Evolutionary conservation across 2,797 vertebrate species (phyloP).

Genomic region (Pangasius krempfi): DNA sequence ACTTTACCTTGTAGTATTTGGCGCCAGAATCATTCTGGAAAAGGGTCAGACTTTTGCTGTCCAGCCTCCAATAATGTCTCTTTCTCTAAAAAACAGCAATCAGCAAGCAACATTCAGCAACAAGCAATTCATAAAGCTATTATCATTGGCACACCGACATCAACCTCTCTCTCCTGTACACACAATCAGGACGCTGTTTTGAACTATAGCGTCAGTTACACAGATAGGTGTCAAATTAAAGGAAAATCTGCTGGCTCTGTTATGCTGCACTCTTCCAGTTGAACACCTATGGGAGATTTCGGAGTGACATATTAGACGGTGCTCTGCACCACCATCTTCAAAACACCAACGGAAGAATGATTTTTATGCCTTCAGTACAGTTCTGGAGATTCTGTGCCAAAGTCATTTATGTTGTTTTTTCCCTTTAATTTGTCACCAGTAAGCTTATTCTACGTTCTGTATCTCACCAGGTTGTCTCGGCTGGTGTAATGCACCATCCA

Average conservation of each 20-base stretch:
- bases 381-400: neutral
- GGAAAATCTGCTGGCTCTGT: neutral
- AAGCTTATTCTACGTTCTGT: constrained; percentile 9
- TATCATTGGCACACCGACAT: neutral
- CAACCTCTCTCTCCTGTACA: neutral
- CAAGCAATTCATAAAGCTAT: neutral
- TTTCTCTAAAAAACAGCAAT: constrained; percentile 69
- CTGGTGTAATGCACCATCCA: constrained; percentile 87
- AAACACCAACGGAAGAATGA: neutral
- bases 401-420: neutral
- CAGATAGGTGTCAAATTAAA: neutral
- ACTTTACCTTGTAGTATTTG: constrained; percentile 84
- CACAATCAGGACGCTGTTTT: neutral
- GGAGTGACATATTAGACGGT: neutral
- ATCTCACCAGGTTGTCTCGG: constrained; percentile 83
- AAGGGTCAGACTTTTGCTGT: constrained; percentile 82
- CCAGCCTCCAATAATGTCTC: constrained; percentile 85
- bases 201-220: neutral
- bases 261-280: neutral
- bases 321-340: neutral
- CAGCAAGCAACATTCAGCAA: constrained; percentile 4
- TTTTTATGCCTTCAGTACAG: neutral
- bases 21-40: constrained; percentile 84
- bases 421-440: neutral
- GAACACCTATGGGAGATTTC: neutral